Conservation (phyloP, 2,113 vertebrate genomes). For the Tretioscincus oriximinensis region DNA sequence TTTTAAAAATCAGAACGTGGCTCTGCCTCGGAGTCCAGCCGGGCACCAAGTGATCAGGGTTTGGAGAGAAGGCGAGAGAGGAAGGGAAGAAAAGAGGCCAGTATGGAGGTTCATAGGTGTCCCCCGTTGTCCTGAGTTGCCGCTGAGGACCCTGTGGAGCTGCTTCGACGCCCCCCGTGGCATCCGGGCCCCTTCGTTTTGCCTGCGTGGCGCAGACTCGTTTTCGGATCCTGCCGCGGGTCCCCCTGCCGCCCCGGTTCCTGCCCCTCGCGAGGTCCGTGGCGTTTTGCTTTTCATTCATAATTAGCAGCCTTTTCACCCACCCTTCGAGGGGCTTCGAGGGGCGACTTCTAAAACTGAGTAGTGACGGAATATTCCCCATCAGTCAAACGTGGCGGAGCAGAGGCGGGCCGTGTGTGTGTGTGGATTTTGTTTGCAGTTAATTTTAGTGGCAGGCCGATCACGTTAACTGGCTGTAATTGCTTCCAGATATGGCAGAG, state of each 20-base stretch:
- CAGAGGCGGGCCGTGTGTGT: conserved; percentile 69
- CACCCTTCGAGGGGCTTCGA: conserved; percentile 69
- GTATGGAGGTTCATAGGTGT: not conserved
- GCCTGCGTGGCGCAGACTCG: not conserved
- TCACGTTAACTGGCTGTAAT: conserved; percentile 94
- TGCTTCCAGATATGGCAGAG: conserved; percentile 93
- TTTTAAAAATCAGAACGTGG: not conserved
- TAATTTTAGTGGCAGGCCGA: conserved; percentile 90
- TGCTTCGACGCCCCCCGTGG: rapidly evolving
- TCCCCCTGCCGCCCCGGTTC: not conserved
- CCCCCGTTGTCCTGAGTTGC: not conserved
- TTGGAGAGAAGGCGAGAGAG: not conserved
- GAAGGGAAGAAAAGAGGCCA: not conserved
- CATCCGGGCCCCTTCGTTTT: not conserved
- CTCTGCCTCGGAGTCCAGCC: not conserved
- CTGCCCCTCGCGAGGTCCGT: conserved; percentile 37
- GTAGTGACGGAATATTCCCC: conserved; percentile 87
- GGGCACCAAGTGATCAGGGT: not conserved
- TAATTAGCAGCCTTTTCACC: conserved; percentile 66
- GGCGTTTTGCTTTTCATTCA: conserved; percentile 44
- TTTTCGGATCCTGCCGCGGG: not conserved
- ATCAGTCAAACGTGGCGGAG: conserved; percentile 71
- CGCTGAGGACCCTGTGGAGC: not conserved
- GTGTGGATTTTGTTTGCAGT: conserved; percentile 82
- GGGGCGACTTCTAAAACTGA: conserved; percentile 74